Conservation (phyloP, 2,888 invertebrate genomes). For the Drosophila borealis region DNA sequence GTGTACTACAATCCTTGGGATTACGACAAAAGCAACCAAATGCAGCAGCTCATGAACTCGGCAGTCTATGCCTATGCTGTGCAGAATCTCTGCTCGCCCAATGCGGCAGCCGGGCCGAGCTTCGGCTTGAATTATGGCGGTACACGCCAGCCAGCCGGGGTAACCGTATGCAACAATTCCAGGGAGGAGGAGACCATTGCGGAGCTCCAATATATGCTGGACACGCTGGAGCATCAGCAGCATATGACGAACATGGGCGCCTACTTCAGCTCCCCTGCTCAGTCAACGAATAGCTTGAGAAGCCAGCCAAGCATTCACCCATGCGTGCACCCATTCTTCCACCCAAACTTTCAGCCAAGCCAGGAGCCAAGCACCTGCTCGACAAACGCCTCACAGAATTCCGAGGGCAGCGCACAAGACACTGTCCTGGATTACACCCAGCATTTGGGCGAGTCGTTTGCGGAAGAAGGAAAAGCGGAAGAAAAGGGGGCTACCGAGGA, state of each 20-base stretch:
- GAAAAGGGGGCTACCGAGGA: background rate
- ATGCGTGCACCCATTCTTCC: too few relatives aligned
- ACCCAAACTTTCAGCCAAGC: too few relatives aligned
- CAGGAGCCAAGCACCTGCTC: too few relatives aligned
- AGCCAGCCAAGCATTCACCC: too few relatives aligned
- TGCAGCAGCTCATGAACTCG: slow-evolving; percentile 5
- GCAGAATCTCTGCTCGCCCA: background rate
- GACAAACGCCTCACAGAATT: too few relatives aligned
- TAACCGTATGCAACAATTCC: background rate
- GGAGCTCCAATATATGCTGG: slow-evolving; percentile 30
- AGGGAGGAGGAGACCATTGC: background rate
- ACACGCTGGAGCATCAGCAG: slow-evolving; percentile 17
- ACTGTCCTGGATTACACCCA: too few relatives aligned
- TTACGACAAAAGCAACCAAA: background rate
- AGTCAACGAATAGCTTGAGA: too few relatives aligned
- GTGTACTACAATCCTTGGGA: background rate
- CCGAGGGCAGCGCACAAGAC: too few relatives aligned
- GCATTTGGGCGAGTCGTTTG: too few relatives aligned
- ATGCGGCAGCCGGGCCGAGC: background rate
- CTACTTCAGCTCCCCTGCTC: too few relatives aligned
- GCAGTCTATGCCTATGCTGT: background rate
- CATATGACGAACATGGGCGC: background rate
- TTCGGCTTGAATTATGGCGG: background rate
- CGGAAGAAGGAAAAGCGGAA: too few relatives aligned
- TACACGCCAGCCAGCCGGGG: background rate